Conservation (phyloP, 1,140 invertebrate species). For the Macrotrachela quadricornifera region DNA sequence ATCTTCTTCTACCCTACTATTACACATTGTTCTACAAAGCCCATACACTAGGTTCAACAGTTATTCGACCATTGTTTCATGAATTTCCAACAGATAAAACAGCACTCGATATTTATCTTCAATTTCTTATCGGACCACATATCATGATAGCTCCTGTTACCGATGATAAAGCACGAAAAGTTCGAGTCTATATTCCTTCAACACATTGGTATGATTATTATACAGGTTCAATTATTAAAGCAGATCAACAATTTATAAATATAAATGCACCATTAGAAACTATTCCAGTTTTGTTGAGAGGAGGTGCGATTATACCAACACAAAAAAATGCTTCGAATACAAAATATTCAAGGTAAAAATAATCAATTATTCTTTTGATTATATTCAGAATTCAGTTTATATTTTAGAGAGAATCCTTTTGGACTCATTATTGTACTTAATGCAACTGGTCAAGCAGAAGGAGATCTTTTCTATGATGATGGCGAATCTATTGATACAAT, state of each 20-base stretch:
- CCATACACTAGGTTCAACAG: constrained; percentile 45
- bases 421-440: no score
- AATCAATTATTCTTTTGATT: no score
- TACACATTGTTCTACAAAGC: constrained; percentile 58
- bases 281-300: constrained; percentile 27
- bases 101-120: constrained; percentile 46
- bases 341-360: constrained; percentile 1
- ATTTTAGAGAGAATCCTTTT: no score
- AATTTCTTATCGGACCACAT: constrained; percentile 52
- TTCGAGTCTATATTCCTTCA: constrained; percentile 3
- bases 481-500: no score
- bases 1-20: constrained; percentile 53
- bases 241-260: no score
- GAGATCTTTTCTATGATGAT: no score
- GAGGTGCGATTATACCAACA: constrained; percentile 25
- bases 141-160: constrained; percentile 52
- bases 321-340: constrained; percentile 26
- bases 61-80: constrained; percentile 50
- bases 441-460: no score
- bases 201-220: constrained; percentile 29
- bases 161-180: constrained; percentile 33
- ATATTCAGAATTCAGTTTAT: no score
- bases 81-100: constrained; percentile 30
- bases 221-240: constrained; percentile 10
- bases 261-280: constrained; percentile 12